Evolutionary conservation across 2,113 vertebrate genomes (phyloP), one percentile per base, ranked within the genome.

Genomic region (Podarcis raffonei): DNA sequence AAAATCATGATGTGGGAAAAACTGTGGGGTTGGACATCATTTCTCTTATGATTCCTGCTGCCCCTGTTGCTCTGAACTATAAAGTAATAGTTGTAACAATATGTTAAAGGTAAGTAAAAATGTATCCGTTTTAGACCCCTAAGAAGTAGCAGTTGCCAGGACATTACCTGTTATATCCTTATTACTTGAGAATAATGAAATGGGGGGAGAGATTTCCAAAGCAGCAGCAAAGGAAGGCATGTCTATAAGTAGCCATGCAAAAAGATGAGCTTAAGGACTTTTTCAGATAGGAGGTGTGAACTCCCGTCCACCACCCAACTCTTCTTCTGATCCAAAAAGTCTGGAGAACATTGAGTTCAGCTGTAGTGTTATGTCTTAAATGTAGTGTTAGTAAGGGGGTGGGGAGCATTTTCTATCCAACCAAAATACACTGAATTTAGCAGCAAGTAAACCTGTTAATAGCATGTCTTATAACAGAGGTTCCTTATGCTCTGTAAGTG

Each of bases 401-500:
- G 0, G 0, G 9, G 27, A 71, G 0, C 1, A 1, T 71, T 91
- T 25, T 72, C 62, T 6, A 11, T 85, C 87, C 62, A 42, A 42
- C 12, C 74, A n/a, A 9, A 81, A 30, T 84, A 87, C 25, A 59
- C 35, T 32, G 66, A 72, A n/a, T 71, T 80, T 86, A 78, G 15
- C 13, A 87, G 39, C 77, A 75, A 81, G 25, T 77, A 86, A 89
- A 72, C 42, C 32, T 4, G 32, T 80, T 87, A 16, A 74, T 91
- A 16, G 4, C 78, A 12, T 86, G 9, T 75, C 84, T 42, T 22
- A 57, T 30, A 57, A 53, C 3, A 76, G 83, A 79, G 65, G 5
- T 77, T 20, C 0, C 18, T 2, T 48, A 5, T 87, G 3, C 81
- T n/a, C 9, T 5, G 62, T 78, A 39, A 76, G 35, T 59, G 77